These are phyloP conservation scores for Cichladusa arquata DNA, from an alignment of 2,113 vertebrate genomes.

Conservation along the genomic window DNA sequence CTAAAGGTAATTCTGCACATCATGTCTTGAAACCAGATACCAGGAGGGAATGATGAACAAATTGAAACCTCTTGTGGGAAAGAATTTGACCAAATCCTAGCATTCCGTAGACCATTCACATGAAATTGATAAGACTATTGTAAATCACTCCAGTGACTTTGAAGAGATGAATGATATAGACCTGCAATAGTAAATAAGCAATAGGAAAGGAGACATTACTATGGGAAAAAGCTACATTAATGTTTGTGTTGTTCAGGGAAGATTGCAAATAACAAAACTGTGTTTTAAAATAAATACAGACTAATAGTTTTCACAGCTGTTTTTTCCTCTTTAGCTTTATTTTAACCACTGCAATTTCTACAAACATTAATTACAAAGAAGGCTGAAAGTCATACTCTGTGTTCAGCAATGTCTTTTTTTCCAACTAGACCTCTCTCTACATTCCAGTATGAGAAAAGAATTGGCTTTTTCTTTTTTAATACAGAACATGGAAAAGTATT, in stretches of 20 bases:
- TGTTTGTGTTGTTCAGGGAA: not conserved
- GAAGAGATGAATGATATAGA: slow-evolving; percentile 7
- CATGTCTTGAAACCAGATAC: slow-evolving; percentile 81
- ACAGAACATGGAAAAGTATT: not conserved
- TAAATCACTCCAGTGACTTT: slow-evolving; percentile 37
- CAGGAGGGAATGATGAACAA: slow-evolving; percentile 72
- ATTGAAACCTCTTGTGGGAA: slow-evolving; percentile 84
- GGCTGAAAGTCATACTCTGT: not conserved
- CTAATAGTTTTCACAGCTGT: not conserved
- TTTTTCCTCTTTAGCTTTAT: not conserved
- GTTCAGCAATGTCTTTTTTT: not conserved
- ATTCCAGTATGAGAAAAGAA: not conserved
- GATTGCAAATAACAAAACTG: not conserved
- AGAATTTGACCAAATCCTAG: slow-evolving; percentile 72
- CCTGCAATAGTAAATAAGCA: not conserved
- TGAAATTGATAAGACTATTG: slow-evolving; percentile 76
- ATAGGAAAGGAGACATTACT: not conserved
- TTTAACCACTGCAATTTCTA: not conserved
- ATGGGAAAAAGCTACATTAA: not conserved
- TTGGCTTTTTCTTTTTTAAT: not conserved
- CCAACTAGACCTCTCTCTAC: not conserved
- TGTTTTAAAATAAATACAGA: not conserved
- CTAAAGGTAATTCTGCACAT: slow-evolving; percentile 80
- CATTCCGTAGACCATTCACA: slow-evolving; percentile 74
- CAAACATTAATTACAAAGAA: not conserved